Evolutionary conservation across 2,888 invertebrate genomes (phyloP).

Genomic region (Patella pellucida): DNA sequence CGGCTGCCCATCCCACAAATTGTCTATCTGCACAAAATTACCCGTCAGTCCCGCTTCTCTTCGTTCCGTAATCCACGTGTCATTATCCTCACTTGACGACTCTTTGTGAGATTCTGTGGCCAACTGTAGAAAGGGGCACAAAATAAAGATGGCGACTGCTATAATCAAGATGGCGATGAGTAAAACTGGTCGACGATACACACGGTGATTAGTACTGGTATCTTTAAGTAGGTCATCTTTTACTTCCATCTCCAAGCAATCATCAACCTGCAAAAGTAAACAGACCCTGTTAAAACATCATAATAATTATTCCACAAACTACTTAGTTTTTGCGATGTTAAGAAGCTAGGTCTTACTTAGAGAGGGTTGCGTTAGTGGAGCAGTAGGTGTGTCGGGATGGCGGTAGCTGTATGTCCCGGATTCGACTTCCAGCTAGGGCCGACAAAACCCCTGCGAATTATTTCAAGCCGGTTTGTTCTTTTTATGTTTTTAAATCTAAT

Average conservation of each 20-base stretch:
- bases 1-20: background rate
- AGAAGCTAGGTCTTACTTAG: no score
- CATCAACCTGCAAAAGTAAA: background rate
- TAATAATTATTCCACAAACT: no score
- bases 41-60: background rate
- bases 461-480: no score
- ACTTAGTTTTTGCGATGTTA: no score
- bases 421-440: no score
- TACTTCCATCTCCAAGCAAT: background rate
- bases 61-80: constrained; percentile 1
- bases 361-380: no score
- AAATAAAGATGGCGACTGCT: constrained; percentile 3
- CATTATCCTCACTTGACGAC: constrained; percentile 6
- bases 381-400: no score
- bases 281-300: background rate
- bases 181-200: background rate
- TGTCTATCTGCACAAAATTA: background rate
- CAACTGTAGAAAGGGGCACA: background rate
- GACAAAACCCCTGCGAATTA: no score
- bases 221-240: background rate
- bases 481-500: no score
- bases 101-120: background rate
- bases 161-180: background rate
- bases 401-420: no score
- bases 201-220: background rate